Evolutionary conservation across 2,113 vertebrate species (phyloP), one percentile per base, ranked within the genome.

Genomic region (Bos indicus): DNA sequence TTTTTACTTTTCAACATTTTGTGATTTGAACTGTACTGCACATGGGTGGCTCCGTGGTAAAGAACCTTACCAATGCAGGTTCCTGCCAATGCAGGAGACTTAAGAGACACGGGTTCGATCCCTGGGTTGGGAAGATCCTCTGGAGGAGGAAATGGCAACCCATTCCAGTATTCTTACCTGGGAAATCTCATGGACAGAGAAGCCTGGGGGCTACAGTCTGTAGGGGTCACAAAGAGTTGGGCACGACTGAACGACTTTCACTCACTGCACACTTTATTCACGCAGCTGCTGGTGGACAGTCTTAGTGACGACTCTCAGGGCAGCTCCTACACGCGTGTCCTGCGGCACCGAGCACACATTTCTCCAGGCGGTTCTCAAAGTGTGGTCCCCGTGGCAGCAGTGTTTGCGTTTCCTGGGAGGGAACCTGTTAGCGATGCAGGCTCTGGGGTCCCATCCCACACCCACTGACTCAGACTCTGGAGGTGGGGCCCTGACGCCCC

Each of bases 291-390:
- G 28, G 23, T 3, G 15, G 21, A 30, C 3, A 0, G n/a, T 51
- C 57, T 67, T 11, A 43, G 67, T 21, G 26, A 6, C 14, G 1
- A 46, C 40, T 6, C 62, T 5, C 2, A 23, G 40, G 12, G 3
- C 15, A 15, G 15, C 17, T 36, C 62, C 51, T 13, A 19, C 5
- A 7, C 10, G 4, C 12, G 15, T 9, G 8, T 26, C 36, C 48
- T 0, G 8, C 3, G 25, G 48, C 2, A 1, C 46, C 0, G 6
- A 52, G 83, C 83, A 12, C 17, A 9, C 7, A 0, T 28, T 25
- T 62, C 77, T 19, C 21, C 7, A 36, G 56, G 60, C 7, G 36
- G 40, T 43, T 52, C 54, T 83, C 48, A 21, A 21, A 77, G 51
- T 7, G n/a, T 48, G 30, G 46, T 21, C 59, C 28, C 46, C 36